A percentile compares a stretch with the other conserved stretches of the same genome.
phyloP scores from a whole-genome alignment of 1,140 invertebrate genomes.

The Ladona fulva region DNA sequence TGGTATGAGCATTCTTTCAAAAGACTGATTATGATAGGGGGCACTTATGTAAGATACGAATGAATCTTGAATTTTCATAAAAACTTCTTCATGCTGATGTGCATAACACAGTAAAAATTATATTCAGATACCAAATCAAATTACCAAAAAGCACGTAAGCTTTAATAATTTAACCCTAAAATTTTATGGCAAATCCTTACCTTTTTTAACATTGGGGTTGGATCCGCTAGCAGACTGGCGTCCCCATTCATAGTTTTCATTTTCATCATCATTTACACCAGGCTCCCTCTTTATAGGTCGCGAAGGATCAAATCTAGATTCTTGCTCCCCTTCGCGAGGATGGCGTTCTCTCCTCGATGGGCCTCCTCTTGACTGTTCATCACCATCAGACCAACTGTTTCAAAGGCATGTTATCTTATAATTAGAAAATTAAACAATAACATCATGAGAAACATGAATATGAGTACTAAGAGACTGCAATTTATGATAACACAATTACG shows the following conservation, averaged over 20 bases:
- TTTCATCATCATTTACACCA: not conserved
- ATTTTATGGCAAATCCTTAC: not conserved
- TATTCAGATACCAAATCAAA: too few relatives aligned
- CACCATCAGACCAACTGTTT: not conserved
- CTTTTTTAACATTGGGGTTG: not conserved
- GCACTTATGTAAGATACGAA: too few relatives aligned
- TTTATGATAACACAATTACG: too few relatives aligned
- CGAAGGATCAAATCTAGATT: not conserved
- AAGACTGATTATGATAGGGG: too few relatives aligned
- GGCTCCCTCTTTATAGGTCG: not conserved
- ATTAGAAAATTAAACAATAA: too few relatives aligned
- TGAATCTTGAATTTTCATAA: too few relatives aligned
- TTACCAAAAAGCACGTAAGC: not conserved
- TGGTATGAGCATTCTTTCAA: too few relatives aligned
- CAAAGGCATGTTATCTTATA: not conserved
- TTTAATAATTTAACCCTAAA: not conserved
- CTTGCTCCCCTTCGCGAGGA: not conserved
- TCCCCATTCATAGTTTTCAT: not conserved
- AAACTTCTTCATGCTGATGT: too few relatives aligned
- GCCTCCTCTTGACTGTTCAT: not conserved
- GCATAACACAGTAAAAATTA: too few relatives aligned
- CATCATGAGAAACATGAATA: too few relatives aligned
- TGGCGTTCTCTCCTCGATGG: not conserved
- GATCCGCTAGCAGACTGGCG: not conserved
- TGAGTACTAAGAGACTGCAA: too few relatives aligned